Conservation (phyloP, 2,888 invertebrate species). For the Coremacera marginata region DNA sequence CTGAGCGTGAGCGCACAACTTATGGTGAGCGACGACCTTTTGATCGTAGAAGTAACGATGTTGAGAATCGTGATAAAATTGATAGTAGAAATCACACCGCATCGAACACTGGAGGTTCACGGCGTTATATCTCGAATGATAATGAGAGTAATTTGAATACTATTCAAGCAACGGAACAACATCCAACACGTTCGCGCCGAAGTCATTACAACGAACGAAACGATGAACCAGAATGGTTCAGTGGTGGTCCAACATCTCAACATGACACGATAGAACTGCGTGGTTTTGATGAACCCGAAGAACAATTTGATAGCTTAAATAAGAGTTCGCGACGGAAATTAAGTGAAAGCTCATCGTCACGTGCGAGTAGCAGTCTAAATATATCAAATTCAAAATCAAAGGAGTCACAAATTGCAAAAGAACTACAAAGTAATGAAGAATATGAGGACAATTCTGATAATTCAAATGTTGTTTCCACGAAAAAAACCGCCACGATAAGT, state of each 20-base stretch:
- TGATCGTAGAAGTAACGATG: conserved; percentile 69
- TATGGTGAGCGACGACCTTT: conserved; percentile 73
- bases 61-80: conserved; percentile 45
- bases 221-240: conserved; percentile 93
- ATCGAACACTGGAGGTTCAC: conserved; percentile 37
- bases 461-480: background rate
- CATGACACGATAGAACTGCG: conserved; percentile 92
- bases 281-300: conserved; percentile 85
- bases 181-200: conserved; percentile 12
- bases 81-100: conserved; percentile 52
- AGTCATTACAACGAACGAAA: conserved; percentile 70
- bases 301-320: conserved; percentile 42
- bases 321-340: conserved; percentile 31
- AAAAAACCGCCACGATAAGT: background rate
- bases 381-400: conserved; percentile 40
- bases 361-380: conserved; percentile 45
- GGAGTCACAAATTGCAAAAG: conserved; percentile 26
- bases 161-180: background rate
- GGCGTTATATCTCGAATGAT: conserved; percentile 51
- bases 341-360: conserved; percentile 46
- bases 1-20: conserved; percentile 47
- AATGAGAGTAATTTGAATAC: conserved; percentile 43
- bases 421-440: conserved; percentile 19
- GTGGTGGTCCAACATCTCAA: conserved; percentile 90
- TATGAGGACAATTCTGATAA: conserved; percentile 39